Evolutionary conservation across 2,113 vertebrate genomes (phyloP).

Genomic region (Chamaetylas fuelleborni): DNA sequence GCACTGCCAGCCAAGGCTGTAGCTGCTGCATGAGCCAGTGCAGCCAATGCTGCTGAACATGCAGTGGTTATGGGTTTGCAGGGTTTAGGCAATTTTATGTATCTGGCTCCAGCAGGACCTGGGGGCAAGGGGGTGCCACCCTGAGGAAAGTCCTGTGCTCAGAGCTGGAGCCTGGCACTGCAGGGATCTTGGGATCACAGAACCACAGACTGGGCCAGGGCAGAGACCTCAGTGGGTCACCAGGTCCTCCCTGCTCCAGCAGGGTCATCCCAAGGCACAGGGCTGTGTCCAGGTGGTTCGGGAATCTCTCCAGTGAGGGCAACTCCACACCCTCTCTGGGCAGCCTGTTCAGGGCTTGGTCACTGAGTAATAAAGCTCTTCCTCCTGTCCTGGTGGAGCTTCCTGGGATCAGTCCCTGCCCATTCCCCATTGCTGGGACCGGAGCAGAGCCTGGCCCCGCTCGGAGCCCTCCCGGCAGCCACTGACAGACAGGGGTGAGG

Average conservation of each 20-base stretch:
- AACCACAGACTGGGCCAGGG: background rate
- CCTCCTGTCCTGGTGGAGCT: background rate
- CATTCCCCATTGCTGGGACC: background rate
- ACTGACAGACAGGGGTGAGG: background rate
- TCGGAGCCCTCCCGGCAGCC: background rate
- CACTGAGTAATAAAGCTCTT: background rate
- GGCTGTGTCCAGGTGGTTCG: background rate
- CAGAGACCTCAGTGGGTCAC: background rate
- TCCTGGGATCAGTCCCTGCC: background rate
- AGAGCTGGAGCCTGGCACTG: fast-evolving
- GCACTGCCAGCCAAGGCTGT: fast-evolving
- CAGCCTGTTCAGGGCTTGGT: background rate
- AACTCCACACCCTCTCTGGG: background rate
- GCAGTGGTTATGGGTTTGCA: fast-evolving
- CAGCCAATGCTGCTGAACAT: fast-evolving
- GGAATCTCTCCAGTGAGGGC: background rate
- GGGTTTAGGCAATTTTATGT: background rate
- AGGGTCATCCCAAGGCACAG: background rate
- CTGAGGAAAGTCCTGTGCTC: background rate
- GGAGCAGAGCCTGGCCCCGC: background rate
- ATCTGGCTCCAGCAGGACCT: background rate
- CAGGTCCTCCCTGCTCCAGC: background rate
- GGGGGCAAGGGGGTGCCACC: fast-evolving
- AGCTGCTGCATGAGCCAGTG: background rate
- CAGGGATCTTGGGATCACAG: background rate